Evolutionary conservation across 2,113 vertebrate species (phyloP).

Genomic region (Odontophorus gujanensis): DNA sequence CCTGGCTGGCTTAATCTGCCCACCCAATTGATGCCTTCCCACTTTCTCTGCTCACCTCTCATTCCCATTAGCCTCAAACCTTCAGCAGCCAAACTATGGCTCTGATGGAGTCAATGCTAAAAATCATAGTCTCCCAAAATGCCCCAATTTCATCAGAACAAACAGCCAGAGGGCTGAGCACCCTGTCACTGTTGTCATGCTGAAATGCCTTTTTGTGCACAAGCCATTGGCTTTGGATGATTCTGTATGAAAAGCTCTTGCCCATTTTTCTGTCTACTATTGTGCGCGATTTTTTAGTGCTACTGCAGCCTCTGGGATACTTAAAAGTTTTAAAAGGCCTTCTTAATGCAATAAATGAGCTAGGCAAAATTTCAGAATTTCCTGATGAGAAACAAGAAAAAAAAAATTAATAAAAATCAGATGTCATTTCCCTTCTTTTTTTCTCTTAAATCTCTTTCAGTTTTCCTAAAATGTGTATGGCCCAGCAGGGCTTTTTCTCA

Average conservation of each 20-base stretch:
- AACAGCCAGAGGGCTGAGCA: background rate
- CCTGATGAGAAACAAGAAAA: background rate
- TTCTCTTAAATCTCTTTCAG: background rate
- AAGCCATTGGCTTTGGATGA: slow-evolving; percentile 1
- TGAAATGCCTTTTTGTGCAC: slow-evolving; percentile 36
- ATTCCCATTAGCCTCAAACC: background rate
- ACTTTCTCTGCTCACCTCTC: background rate
- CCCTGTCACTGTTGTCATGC: background rate
- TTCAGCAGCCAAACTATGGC: background rate
- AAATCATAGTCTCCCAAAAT: background rate
- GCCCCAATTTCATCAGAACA: background rate
- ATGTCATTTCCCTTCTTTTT: background rate
- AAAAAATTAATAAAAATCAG: background rate
- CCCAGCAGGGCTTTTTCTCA: background rate
- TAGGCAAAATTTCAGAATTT: slow-evolving; percentile 16
- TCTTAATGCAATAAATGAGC: slow-evolving; percentile 1
- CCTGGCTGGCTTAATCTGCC: background rate
- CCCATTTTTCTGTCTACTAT: slow-evolving; percentile 18
- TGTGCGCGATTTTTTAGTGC: background rate
- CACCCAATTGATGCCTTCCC: background rate
- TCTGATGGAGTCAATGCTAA: background rate
- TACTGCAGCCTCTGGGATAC: background rate
- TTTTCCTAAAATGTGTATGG: background rate
- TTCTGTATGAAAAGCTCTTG: slow-evolving; percentile 25
- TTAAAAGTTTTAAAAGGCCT: slow-evolving; percentile 28